Base-by-base conservation (phyloP, 2,888 invertebrate genomes). In the Drosophila tripunctata region DNA sequence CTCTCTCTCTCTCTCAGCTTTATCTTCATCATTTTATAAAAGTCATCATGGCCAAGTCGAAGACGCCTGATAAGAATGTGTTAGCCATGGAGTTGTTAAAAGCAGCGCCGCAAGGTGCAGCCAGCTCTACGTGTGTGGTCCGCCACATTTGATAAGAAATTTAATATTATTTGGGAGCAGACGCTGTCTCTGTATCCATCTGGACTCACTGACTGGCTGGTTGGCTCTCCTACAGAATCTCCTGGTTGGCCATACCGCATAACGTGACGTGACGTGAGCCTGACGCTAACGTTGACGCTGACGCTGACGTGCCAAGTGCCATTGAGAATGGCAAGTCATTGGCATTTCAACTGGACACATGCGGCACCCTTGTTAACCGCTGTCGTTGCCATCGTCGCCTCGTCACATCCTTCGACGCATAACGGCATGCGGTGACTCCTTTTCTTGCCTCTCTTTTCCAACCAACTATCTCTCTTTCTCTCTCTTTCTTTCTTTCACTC, bases 311-410 rank as follows among this genome's bases (percentile, higher is more conserved):
- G 81, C 87, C 88, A 86, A 88, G 88, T 86, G 83, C 61, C 78
- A 83, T 86, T 70, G 74, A 86, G 76, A 86, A 67, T 74, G 67
- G 88, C 88, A 83, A 86, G 83, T 84, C 83, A 84, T 79, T 68
- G 79, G 86, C 87, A 75, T 87, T 83, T 85, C 81, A 87, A 87
- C 87, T 85, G 83, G 86, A 85, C 83, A 85, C 83, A 83, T 82
- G 75, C 69, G 81, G 85, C 85, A 87, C 81, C 81, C 81, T 81
- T 87, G 81, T 87, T 81, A 84, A 68, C 64, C 84, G 63, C 76
- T 78, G 75, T 81, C 63, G 63, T 41, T 52, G 58, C 56, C 48
- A 14, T 36, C 14, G 27, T 36, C 14, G 36, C 65, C 51, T 50
- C 44, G 70, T 50, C 69, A 87, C 82, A 84, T 87, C 87, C 87